These are phyloP conservation scores for Propithecus deckenii DNA, from an alignment of 2,797 vertebrate species.

Conservation along the genomic window DNA sequence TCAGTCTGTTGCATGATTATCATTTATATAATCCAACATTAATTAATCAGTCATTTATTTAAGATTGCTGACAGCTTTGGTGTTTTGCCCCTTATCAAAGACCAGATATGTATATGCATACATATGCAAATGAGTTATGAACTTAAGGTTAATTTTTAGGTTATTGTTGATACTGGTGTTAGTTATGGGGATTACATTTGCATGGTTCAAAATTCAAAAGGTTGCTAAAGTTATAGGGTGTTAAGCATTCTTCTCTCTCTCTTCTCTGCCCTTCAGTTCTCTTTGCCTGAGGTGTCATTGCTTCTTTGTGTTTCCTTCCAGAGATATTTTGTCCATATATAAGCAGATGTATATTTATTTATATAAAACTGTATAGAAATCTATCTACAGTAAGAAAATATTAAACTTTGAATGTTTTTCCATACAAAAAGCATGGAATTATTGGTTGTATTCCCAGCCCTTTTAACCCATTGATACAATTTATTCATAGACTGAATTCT, in stretches of 20 bases:
- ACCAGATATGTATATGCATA: neutral
- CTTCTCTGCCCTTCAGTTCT: neutral
- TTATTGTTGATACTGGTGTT: neutral
- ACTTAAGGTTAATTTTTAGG: neutral
- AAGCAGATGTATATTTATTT: conserved; percentile 27
- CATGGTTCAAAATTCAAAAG: conserved; percentile 25
- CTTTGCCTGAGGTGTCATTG: neutral
- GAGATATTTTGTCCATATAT: neutral
- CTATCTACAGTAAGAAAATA: neutral
- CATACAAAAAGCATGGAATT: neutral
- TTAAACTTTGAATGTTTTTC: conserved; percentile 40
- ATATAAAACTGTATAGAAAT: neutral
- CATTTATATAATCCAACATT: conserved; percentile 4
- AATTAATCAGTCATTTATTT: neutral
- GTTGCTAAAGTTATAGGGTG: neutral
- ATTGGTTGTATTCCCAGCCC: neutral
- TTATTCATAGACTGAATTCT: conserved; percentile 4
- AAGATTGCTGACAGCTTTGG: conserved; percentile 12
- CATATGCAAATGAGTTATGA: neutral
- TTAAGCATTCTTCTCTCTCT: neutral
- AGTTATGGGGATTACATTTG: neutral
- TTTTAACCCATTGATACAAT: neutral
- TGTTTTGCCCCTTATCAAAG: neutral
- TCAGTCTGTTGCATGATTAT: neutral
- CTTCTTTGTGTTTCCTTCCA: neutral